Base-by-base conservation (phyloP, 1,140 invertebrate species). In the Cherax quadricarinatus region DNA sequence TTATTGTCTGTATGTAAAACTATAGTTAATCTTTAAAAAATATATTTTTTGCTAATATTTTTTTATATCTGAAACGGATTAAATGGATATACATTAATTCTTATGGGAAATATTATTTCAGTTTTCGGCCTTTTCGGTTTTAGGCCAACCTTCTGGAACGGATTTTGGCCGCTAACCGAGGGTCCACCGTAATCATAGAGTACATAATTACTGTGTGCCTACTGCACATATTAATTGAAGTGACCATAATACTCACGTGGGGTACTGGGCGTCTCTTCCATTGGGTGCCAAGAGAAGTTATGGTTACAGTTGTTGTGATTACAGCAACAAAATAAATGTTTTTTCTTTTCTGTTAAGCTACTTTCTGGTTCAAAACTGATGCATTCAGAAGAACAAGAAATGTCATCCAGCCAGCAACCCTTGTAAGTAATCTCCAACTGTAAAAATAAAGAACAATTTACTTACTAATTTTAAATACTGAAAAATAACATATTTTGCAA, bases 251-350 rank as follows among this genome's bases (percentile, higher is more conserved):
- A 80, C 86, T 88, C 16, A 88, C 86, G 24, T 88, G 86, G 86
- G 53, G 75, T 88, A 60, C 51, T 88, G 4, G 86, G 86, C 14
- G 78, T n/a, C 53, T 88, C 86, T 7, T n/a, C 75, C 49, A 62
- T 18, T 30, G 86, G 86, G 21, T 60, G 73, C 86, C 86, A 88
- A 5, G 75, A 88, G 75, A 88, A 88, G 53, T 88, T 88, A 78
- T 80, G 86, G 57, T 88, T 88, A 41, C 86, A 88, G 57, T 88
- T 79, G 53, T 88, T 80, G 75, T 80, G 49, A 51, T 51, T 73
- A 48, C 86, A 88, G 75, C 86, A 88, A 88, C 86, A 88, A 88
- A 88, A 88, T 79, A 88, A 60, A 53, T 88, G 86, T 24, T 57
- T 78, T 62, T 88, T 88, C 51, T 88, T 60, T 73, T 62, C 49